These are phyloP conservation scores for Tenthredo notha DNA, from an alignment of 2,888 invertebrate genomes.

Conservation along the genomic window DNA sequence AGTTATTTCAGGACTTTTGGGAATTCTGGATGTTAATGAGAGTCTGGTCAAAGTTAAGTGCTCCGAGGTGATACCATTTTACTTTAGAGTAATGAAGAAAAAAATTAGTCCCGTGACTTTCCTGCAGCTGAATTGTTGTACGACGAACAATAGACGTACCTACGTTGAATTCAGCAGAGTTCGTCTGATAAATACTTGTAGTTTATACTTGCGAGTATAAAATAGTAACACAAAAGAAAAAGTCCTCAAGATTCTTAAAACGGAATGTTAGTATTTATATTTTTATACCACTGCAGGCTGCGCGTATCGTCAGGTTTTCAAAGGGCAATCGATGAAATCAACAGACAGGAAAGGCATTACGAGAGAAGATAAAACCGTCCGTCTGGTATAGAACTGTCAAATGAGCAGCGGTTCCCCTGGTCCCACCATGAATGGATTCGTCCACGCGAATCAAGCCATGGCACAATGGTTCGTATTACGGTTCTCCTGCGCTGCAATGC, in stretches of 20 bases:
- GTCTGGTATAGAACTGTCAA: slow-evolving; percentile 47
- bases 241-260: background rate
- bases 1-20: slow-evolving; percentile 41
- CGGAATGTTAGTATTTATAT: slow-evolving; percentile 1
- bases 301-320: slow-evolving; percentile 16
- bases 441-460: slow-evolving; percentile 48
- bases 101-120: background rate
- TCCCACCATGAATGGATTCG: slow-evolving; percentile 44
- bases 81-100: background rate
- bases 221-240: background rate
- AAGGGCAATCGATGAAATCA: slow-evolving; percentile 42
- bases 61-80: slow-evolving; percentile 25
- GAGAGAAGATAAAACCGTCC: slow-evolving; percentile 42
- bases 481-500: slow-evolving; percentile 41
- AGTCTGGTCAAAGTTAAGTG: slow-evolving; percentile 25
- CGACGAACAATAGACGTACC: background rate
- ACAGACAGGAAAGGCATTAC: slow-evolving; percentile 47
- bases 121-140: background rate
- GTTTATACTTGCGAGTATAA: background rate
- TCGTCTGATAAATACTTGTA: slow-evolving; percentile 22
- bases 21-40: slow-evolving; percentile 36
- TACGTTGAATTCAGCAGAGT: background rate
- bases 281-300: background rate
- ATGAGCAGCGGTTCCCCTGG: slow-evolving; percentile 46
- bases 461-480: slow-evolving; percentile 45